Conservation (phyloP, 2,888 invertebrate genomes). For the Galeruca laticollis region DNA sequence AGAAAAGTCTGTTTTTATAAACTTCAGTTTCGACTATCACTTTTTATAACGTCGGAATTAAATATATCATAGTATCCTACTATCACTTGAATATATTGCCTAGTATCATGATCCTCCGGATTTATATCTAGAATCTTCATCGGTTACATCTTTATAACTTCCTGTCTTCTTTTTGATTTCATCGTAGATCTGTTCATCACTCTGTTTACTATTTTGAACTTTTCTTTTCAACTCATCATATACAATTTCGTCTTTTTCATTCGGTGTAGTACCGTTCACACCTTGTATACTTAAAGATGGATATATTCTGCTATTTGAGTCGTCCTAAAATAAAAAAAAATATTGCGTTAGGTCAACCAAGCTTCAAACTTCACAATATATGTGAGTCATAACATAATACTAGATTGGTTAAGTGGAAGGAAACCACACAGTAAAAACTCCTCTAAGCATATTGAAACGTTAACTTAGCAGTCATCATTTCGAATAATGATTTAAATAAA, state of each 20-base stretch:
- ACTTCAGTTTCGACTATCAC: too few species aligned
- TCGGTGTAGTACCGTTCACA: conserved; percentile 49
- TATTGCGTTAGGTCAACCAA: not conserved
- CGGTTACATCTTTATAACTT: not conserved
- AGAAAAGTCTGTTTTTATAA: too few species aligned
- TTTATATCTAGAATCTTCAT: not conserved
- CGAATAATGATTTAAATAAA: too few species aligned
- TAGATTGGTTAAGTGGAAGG: too few species aligned
- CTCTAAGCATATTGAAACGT: too few species aligned
- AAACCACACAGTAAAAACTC: too few species aligned
- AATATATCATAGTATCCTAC: not conserved
- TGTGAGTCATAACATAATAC: too few species aligned
- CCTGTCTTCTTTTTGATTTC: conserved; percentile 9
- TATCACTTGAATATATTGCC: not conserved
- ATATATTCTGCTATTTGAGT: conserved; percentile 20
- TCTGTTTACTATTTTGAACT: conserved; percentile 7
- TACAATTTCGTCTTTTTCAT: conserved; percentile 58
- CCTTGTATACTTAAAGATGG: conserved; percentile 28
- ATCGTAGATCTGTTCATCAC: conserved; percentile 5
- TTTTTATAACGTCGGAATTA: too few species aligned
- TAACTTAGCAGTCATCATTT: too few species aligned
- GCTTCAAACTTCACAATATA: too few species aligned
- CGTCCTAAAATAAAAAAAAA: conserved; percentile 27
- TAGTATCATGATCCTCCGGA: conserved; percentile 1
- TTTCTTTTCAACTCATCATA: conserved; percentile 52